A percentile compares a stretch with the other conserved stretches of the same genome.
Conservation (phyloP, 2,797 vertebrate genomes). For the Smutsia temminckii region DNA sequence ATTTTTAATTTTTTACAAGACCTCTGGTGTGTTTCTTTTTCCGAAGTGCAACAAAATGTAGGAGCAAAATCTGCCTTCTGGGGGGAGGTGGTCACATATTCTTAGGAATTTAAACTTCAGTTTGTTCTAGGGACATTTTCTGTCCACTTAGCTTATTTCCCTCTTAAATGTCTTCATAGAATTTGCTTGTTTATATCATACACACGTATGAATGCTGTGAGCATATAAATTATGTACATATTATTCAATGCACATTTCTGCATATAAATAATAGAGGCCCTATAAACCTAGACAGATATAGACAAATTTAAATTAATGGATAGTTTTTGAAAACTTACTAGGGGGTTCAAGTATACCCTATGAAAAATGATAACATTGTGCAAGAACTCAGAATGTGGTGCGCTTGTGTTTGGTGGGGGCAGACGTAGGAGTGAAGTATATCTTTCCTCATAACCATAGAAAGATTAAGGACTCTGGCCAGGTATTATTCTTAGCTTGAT, state of each 20-base stretch:
- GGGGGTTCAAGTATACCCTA: background rate
- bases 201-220: background rate
- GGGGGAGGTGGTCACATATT: background rate
- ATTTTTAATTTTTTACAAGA: constrained; percentile 26
- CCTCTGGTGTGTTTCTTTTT: background rate
- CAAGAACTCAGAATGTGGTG: background rate
- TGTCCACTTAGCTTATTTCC: background rate
- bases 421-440: background rate
- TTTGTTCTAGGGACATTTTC: background rate
- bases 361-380: background rate
- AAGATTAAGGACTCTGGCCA: background rate
- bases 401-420: background rate
- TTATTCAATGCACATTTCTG: background rate
- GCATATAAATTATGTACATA: background rate
- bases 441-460: background rate
- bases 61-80: background rate
- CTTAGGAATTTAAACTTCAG: background rate
- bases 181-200: background rate
- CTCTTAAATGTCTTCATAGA: background rate
- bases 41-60: background rate
- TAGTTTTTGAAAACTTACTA: background rate
- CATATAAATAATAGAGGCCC: background rate
- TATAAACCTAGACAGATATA: background rate
- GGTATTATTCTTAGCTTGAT: background rate
- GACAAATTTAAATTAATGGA: constrained; percentile 24